Base-by-base conservation (phyloP, 2,113 vertebrate genomes). In the Capreolus pygargus region DNA sequence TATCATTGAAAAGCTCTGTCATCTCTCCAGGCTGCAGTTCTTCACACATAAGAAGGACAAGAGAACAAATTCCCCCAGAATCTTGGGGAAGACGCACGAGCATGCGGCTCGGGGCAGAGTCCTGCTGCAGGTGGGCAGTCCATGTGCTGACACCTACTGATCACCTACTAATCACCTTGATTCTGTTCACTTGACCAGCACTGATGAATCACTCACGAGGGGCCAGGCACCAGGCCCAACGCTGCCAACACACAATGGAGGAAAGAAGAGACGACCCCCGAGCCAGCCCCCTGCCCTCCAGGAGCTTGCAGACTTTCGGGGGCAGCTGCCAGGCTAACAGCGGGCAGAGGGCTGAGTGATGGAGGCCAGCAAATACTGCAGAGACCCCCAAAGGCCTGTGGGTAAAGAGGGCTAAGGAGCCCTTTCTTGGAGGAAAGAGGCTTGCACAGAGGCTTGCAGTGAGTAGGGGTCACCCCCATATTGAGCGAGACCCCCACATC, bases 21-120 rank as follows among this genome's bases (percentile, higher is more conserved):
- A 52, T 36, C 30, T 45, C 50, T 57, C 39, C 6, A 3, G 43
- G 30, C 39, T 1, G 12, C 4, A 12, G 39, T 28, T 28, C 76
- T 60, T 64, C 27, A 55, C 33, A 61, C 7, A 21, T 52, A 47
- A 67, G 17, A 33, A 3, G 11, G 33, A 50, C 17, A 60, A 43
- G 27, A 91, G 81, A 36, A 47, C 27, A 39, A 28, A 45, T 15
- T 50, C 57, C 81, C 28, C 17, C 14, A 39, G n/a, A 1, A 52
- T 70, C 36, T 1, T 0, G 45, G 47, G 61, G 64, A 84, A 19
- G 50, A 25, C 1, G 5, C 0, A 1, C 0, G 0, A n/a, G 23
- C 12, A 17, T 0, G 2, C 10, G 3, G 36, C 4, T 54, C 39
- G 2, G 54, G 57, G 70, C 61, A 54, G 76, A 28, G 50, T 36